These are phyloP conservation scores for Halcyon smyrnensis DNA, from an alignment of 2,797 vertebrate genomes.

Conservation along the genomic window DNA sequence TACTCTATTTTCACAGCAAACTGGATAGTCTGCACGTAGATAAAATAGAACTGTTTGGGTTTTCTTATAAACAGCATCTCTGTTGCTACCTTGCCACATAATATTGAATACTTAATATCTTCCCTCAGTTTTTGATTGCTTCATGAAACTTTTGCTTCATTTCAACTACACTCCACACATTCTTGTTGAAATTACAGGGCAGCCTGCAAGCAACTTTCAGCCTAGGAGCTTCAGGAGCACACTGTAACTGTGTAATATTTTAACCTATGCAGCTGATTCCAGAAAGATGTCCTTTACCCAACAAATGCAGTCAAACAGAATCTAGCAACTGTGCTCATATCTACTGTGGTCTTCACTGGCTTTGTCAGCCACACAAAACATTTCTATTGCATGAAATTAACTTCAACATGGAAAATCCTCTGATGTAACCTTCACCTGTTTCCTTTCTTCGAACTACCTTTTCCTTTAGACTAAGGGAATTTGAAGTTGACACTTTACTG, in stretches of 20 bases:
- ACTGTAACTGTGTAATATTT: background rate
- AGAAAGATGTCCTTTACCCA: background rate
- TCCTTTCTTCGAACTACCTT: background rate
- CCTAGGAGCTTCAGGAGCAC: background rate
- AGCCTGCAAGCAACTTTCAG: background rate
- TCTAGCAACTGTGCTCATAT: background rate
- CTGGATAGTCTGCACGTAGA: conserved; percentile 12
- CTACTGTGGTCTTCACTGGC: background rate
- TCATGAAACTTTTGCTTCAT: background rate
- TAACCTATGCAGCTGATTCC: background rate
- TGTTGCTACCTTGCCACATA: conserved; percentile 28
- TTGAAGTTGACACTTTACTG: background rate
- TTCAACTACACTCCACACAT: background rate
- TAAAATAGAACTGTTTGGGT: conserved; percentile 15
- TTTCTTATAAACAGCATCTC: conserved; percentile 4
- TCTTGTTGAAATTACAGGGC: background rate
- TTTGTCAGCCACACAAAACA: background rate
- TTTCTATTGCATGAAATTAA: background rate
- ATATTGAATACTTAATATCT: background rate
- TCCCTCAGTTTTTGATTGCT: background rate
- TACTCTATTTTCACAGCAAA: conserved; percentile 62
- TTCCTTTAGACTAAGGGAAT: background rate
- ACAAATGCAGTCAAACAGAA: background rate
- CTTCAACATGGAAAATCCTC: background rate
- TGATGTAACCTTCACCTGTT: background rate